Percentiles rank a stretch among this genome's conserved stretches.
Evolutionary conservation across 2,113 vertebrate genomes (phyloP).

Genomic region (Panthera leo): DNA sequence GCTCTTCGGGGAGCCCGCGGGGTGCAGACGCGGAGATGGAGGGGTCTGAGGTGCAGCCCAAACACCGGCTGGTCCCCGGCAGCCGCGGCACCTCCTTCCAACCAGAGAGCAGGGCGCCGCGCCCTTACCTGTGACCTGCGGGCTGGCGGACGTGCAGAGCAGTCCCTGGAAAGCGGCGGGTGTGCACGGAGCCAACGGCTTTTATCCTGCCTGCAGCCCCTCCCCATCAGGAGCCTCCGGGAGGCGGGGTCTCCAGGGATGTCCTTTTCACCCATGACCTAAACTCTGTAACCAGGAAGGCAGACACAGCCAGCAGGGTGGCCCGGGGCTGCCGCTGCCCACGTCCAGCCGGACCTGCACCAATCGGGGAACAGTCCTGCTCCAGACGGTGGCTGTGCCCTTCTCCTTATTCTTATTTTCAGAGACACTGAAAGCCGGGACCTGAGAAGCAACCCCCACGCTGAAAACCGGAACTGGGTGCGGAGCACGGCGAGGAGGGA

Average conservation of each 20-base stretch:
- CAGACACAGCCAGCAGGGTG: background rate
- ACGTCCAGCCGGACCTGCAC: rapidly evolving
- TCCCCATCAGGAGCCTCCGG: rapidly evolving
- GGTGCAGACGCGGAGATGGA: too few relatives aligned
- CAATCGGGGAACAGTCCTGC: rapidly evolving
- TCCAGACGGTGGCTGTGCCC: rapidly evolving
- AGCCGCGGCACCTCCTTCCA: background rate
- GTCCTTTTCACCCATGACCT: background rate
- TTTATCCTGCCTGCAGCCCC: background rate
- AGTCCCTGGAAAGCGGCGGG: background rate
- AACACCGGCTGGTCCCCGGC: background rate
- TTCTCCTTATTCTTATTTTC: background rate
- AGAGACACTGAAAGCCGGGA: background rate
- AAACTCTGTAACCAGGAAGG: background rate
- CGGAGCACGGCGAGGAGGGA: rapidly evolving
- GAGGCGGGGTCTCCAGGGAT: background rate
- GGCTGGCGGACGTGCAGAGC: background rate
- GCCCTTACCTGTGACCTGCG: background rate
- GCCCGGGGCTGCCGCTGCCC: background rate
- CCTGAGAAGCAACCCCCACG: background rate
- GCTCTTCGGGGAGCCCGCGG: background rate
- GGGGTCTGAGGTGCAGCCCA: background rate
- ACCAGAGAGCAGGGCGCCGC: too few relatives aligned
- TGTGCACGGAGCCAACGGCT: background rate
- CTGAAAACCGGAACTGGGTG: rapidly evolving